phyloP scores from a whole-genome alignment of 2,113 vertebrate species.

The Bubalus kerabau region DNA sequence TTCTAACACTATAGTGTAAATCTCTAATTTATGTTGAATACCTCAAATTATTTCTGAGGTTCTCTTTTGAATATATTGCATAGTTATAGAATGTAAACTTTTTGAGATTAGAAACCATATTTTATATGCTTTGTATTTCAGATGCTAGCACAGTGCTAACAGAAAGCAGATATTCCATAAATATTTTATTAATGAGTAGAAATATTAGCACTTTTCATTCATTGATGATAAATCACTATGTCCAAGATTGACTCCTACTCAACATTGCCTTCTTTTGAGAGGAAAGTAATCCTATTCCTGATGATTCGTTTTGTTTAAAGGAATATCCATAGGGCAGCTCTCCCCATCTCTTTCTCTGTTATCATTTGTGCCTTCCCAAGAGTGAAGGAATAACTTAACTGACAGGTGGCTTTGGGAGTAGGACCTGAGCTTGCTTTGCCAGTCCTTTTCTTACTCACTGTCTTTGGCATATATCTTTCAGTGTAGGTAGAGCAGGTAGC shows the following conservation, averaged over 20 bases:
- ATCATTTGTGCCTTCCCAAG: background rate
- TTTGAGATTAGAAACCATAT: background rate
- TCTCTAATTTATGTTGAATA: background rate
- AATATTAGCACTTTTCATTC: background rate
- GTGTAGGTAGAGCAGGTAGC: too few species aligned
- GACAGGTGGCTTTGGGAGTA: background rate
- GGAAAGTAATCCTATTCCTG: background rate
- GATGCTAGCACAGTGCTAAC: background rate
- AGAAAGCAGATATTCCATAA: background rate
- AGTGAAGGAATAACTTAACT: background rate
- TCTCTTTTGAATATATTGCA: background rate
- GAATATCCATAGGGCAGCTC: background rate
- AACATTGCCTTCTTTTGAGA: background rate
- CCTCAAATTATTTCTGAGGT: background rate
- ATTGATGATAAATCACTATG: background rate
- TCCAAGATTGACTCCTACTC: background rate
- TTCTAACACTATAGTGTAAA: background rate
- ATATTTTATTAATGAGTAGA: background rate
- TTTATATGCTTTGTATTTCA: background rate
- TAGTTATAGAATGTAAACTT: background rate
- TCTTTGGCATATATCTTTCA: background rate
- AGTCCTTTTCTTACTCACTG: background rate
- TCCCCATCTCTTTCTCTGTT: background rate
- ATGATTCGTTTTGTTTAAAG: background rate
- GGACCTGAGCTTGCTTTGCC: background rate